Evolutionary conservation across 2,113 vertebrate species (phyloP).

Genomic region (Pluvialis apricaria): DNA sequence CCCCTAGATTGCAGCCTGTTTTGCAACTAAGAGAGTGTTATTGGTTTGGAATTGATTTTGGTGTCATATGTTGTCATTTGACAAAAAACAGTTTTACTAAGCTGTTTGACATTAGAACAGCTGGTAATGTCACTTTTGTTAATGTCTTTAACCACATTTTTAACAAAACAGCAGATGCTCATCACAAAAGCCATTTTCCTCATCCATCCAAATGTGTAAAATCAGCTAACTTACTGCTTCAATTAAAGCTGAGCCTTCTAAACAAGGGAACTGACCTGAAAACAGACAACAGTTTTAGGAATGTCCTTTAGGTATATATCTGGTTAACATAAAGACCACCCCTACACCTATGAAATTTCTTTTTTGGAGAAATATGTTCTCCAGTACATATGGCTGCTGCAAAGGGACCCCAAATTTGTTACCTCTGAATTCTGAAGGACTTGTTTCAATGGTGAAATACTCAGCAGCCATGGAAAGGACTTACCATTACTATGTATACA

Average conservation of each 20-base stretch:
- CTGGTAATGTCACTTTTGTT: conserved; percentile 83
- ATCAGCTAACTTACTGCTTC: conserved; percentile 51
- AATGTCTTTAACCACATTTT: conserved; percentile 83
- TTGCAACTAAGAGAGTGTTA: conserved; percentile 68
- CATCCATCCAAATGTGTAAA: conserved; percentile 69
- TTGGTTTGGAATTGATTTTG: conserved; percentile 80
- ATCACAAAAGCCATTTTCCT: conserved; percentile 82
- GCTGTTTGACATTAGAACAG: conserved; percentile 79
- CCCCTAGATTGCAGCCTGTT: conserved; percentile 40
- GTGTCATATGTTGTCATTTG: conserved; percentile 83
- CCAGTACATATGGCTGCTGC: neutral
- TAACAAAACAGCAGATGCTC: conserved; percentile 88
- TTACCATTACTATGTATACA: neutral
- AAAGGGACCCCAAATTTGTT: neutral
- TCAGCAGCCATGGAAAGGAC: neutral
- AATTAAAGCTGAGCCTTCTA: conserved; percentile 21
- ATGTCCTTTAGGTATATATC: neutral
- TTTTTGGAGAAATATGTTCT: neutral
- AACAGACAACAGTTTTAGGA: neutral
- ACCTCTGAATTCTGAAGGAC: neutral
- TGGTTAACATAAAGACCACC: neutral
- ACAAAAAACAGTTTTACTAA: conserved; percentile 79
- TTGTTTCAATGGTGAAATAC: neutral
- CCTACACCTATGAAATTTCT: neutral
- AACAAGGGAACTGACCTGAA: conserved; percentile 35